A percentile compares a stretch with the other conserved stretches of the same genome.
Evolutionary conservation across 92 coral and sea anemone species (phyloP).

Genomic region (Epizoanthus illoricatus): DNA sequence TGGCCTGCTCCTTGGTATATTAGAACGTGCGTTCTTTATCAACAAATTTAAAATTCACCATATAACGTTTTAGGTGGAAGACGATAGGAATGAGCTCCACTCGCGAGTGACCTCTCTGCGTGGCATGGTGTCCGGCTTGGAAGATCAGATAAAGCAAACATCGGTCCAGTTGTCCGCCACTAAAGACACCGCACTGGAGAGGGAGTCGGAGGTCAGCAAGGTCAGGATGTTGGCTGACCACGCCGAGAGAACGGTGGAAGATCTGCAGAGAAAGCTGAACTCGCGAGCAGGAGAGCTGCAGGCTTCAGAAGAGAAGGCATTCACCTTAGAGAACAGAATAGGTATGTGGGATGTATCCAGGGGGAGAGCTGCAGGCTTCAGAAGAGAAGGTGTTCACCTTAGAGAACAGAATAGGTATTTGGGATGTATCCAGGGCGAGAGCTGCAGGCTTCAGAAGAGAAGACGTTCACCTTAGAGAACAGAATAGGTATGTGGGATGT

Average conservation of each 20-base stretch:
- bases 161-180: constrained; percentile 81
- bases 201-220: constrained; percentile 82
- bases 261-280: constrained; percentile 82
- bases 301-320: constrained; percentile 79
- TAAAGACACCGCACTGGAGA: constrained; percentile 83
- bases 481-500: constrained; percentile 64
- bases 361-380: constrained; percentile 82
- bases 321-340: constrained; percentile 67
- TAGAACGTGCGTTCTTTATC: no score
- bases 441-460: constrained; percentile 85
- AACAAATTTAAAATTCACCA: neutral
- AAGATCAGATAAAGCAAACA: constrained; percentile 84
- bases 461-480: constrained; percentile 63
- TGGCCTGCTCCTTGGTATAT: no score
- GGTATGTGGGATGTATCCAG: constrained; percentile 50
- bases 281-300: constrained; percentile 89
- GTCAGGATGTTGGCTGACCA: constrained; percentile 84
- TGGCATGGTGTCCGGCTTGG: constrained; percentile 85
- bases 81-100: constrained; percentile 85
- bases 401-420: constrained; percentile 77
- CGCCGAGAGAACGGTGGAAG: constrained; percentile 91
- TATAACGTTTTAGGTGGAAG: constrained; percentile 67
- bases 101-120: constrained; percentile 85
- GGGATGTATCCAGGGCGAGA: constrained; percentile 27
- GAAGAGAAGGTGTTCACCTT: constrained; percentile 73